phyloP scores from a whole-genome alignment of 2,797 vertebrate genomes.

The Etheostoma perlongum region DNA sequence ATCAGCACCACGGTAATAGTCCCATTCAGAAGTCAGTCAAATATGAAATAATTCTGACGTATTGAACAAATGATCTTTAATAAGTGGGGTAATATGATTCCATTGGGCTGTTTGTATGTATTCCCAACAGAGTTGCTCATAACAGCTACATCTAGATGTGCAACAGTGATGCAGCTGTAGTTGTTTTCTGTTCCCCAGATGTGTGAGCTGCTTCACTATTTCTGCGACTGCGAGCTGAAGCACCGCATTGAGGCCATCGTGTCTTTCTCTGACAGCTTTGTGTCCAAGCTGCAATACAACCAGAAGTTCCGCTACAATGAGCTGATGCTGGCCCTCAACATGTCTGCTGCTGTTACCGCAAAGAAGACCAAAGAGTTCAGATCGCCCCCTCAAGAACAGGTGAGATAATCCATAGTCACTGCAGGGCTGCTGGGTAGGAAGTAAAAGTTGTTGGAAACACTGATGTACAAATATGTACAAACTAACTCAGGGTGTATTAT shows the following conservation, averaged over 20 bases:
- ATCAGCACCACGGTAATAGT: conserved; percentile 47
- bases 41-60: conserved; percentile 57
- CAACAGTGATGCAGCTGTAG: conserved; percentile 6
- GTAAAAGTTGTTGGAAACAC: background rate
- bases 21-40: conserved; percentile 62
- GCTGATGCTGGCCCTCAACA: conserved; percentile 98
- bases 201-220: conserved; percentile 98
- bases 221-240: conserved; percentile 98
- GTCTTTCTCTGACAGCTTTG: conserved; percentile 95
- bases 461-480: background rate
- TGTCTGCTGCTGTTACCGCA: conserved; percentile 97
- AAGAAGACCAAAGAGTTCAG: conserved; percentile 98
- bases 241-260: conserved; percentile 98
- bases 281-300: conserved; percentile 96
- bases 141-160: conserved; percentile 13
- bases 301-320: conserved; percentile 99
- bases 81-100: conserved; percentile 29
- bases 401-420: conserved; percentile 56
- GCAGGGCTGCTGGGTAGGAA: background rate
- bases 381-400: conserved; percentile 99
- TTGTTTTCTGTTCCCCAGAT: conserved; percentile 84
- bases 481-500: background rate
- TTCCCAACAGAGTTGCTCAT: conserved; percentile 11
- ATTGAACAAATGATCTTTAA: conserved; percentile 53
- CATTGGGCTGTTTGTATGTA: conserved; percentile 21